A percentile compares a stretch with the other conserved stretches of the same genome.
phyloP scores from a whole-genome alignment of 2,113 vertebrate genomes.

The Scortum barcoo region DNA sequence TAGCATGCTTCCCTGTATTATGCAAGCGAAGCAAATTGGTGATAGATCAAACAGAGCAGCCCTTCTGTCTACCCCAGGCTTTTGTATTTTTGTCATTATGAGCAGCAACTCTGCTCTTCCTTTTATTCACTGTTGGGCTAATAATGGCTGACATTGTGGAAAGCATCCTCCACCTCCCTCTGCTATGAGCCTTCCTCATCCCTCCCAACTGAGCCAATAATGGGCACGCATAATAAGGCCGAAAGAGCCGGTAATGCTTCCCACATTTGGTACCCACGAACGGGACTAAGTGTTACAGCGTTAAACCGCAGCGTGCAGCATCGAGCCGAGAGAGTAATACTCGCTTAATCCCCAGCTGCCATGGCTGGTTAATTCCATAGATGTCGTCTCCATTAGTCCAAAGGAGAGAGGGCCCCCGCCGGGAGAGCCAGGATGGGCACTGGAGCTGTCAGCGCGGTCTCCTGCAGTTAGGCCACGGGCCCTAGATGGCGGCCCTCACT shows the following conservation, averaged over 20 bases:
- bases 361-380: constrained; percentile 63
- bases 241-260: constrained; percentile 70
- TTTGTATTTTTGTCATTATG: constrained; percentile 39
- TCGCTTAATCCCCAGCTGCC: constrained; percentile 70
- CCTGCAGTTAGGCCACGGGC: constrained; percentile 30
- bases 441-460: constrained; percentile 58
- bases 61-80: background rate
- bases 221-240: constrained; percentile 49
- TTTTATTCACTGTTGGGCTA: constrained; percentile 40
- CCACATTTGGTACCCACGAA: constrained; percentile 74
- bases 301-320: constrained; percentile 65
- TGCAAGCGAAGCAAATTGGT: constrained; percentile 6
- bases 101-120: constrained; percentile 19
- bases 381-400: constrained; percentile 63
- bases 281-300: constrained; percentile 65
- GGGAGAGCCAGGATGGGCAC: constrained; percentile 57
- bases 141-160: constrained; percentile 70
- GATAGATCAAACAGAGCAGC: constrained; percentile 12
- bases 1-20: constrained; percentile 11
- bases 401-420: constrained; percentile 15
- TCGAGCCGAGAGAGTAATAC: constrained; percentile 54
- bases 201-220: constrained; percentile 59
- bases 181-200: constrained; percentile 46
- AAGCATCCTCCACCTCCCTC: constrained; percentile 48
- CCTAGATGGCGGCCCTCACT: background rate